A percentile compares a stretch with the other conserved stretches of the same genome.
Evolutionary conservation across 2,888 invertebrate species (phyloP).

Genomic region (Chalcosyrphus nemorum): DNA sequence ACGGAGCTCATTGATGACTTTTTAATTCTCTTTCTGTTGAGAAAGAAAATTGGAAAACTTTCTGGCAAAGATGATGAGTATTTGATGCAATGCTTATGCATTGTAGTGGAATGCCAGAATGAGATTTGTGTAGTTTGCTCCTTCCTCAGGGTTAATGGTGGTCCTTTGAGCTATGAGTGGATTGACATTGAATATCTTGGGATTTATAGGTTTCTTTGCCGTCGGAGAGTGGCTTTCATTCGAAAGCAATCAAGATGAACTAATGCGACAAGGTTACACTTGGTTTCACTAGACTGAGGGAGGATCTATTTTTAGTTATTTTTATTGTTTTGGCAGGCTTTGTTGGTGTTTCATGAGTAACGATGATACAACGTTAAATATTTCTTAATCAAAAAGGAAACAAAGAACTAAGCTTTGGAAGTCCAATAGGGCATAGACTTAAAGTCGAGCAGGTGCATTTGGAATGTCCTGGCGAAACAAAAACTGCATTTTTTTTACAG

Average conservation of each 20-base stretch:
- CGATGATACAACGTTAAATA: too few relatives aligned
- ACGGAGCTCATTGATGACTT: constrained; percentile 38
- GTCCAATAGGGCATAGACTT: too few relatives aligned
- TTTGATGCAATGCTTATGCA: constrained; percentile 54
- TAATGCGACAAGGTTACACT: too few relatives aligned
- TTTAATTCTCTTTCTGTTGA: constrained; percentile 27
- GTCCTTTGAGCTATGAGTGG: background rate
- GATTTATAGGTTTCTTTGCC: background rate
- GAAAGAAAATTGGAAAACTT: constrained; percentile 47
- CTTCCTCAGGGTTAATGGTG: background rate
- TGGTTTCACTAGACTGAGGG: too few relatives aligned
- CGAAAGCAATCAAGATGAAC: background rate
- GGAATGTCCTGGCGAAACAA: too few relatives aligned
- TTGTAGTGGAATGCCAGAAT: background rate
- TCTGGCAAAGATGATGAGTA: constrained; percentile 46
- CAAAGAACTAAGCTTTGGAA: too few relatives aligned
- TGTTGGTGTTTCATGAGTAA: too few relatives aligned
- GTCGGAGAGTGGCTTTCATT: background rate
- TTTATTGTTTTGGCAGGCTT: too few relatives aligned
- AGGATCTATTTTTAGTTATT: too few relatives aligned
- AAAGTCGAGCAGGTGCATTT: too few relatives aligned
- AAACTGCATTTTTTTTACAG: too few relatives aligned
- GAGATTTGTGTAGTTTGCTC: constrained; percentile 8
- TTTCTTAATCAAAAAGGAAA: too few relatives aligned
- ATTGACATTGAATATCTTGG: background rate